These are phyloP conservation scores for Yponomeuta plumbellus DNA, from an alignment of 2,888 invertebrate genomes.

Conservation along the genomic window DNA sequence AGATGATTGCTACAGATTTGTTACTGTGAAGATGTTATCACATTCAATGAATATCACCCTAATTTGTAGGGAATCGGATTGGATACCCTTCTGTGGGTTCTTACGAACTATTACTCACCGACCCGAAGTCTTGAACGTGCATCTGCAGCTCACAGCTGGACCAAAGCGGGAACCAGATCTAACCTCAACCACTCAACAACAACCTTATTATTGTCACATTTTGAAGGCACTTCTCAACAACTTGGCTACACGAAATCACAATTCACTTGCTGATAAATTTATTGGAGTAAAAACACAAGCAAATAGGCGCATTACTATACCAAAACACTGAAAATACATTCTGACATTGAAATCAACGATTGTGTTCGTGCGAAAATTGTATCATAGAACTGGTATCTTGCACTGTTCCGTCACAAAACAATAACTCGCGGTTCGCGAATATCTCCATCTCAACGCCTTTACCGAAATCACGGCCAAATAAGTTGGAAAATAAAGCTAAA, in stretches of 20 bases:
- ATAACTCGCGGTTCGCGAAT: conserved; percentile 34
- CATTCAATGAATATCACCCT: not conserved
- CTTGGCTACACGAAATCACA: conserved; percentile 29
- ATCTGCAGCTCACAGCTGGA: conserved; percentile 36
- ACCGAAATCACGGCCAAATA: conserved; percentile 24
- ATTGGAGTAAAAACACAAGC: conserved; percentile 17
- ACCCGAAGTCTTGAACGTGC: conserved; percentile 51
- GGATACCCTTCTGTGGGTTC: conserved; percentile 54
- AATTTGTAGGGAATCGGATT: conserved; percentile 27
- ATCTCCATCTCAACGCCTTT: conserved; percentile 56
- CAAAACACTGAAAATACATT: conserved; percentile 59
- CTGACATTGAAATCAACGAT: conserved; percentile 41
- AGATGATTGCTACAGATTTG: no score
- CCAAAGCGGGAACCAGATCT: conserved; percentile 69
- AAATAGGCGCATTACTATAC: conserved; percentile 34
- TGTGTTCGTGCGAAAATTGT: not conserved
- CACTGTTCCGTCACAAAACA: conserved; percentile 1
- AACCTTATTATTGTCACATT: not conserved
- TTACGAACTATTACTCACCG: conserved; percentile 70
- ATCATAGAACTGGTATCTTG: not conserved
- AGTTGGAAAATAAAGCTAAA: conserved; percentile 35
- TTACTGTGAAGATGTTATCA: no score
- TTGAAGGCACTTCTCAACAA: conserved; percentile 25
- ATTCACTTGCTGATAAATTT: conserved; percentile 18
- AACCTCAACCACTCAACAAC: conserved; percentile 58